Base-by-base conservation (phyloP, 2,888 invertebrate genomes). In the Chelonus formosanus region DNA sequence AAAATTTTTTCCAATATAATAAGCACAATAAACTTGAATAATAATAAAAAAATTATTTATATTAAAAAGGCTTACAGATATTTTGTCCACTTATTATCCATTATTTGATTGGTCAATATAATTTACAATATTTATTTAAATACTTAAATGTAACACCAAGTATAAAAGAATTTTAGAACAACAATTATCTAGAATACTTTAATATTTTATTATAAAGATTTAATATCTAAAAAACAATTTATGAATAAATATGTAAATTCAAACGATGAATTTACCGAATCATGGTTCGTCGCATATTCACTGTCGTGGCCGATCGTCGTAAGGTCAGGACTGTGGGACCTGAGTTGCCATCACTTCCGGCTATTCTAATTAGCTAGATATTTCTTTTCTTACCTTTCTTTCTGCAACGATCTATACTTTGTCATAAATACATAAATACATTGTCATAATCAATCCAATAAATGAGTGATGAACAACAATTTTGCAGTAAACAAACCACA, bases 291-390 rank as follows among this genome's bases (percentile, higher is more conserved):
- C 68, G 75, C 71, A 75, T 76, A 75, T 76, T 76, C 69, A 71
- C 64, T 63, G 54, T 60, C 63, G 66, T 65, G 67, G 65, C 65
- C 70, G 65, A 63, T 59, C 62, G 64, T 71, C 69, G 72, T 74
- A 76, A 78, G 81, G 80, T 79, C 81, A 77, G 68, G 76, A 79
- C 75, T 75, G 73, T 75, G 74, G 47, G 74, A 78, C 78, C 79
- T 71, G 70, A 64, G 64, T 45, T 65, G 75, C 76, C 78, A 73
- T 69, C 66, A 61, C 74, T 76, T 81, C 80, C 81, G 76, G 72
- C 75, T 73, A 67, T 67, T 69, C 60, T 67, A 53, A 66, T 58
- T 59, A 66, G 32, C 57, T 32, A 54, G 4, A 48, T 53, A 53
- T 10, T 34, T 36, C 10, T 57, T 61, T 57, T 61, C 43, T 36